phyloP scores from a whole-genome alignment of 2,797 vertebrate genomes.

The Neomorphus geoffroyi region DNA sequence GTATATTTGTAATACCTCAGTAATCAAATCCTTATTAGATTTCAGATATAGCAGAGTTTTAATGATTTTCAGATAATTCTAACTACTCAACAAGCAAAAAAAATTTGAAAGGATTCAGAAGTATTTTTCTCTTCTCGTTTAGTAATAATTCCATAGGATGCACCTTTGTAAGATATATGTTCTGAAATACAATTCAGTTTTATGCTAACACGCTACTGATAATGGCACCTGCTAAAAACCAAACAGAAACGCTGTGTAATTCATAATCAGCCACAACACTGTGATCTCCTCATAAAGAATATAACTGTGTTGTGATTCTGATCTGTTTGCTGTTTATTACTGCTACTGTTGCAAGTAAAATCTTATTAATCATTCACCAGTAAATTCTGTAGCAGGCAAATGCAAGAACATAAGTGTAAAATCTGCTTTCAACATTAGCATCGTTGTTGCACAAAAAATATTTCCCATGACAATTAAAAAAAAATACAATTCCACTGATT shows the following conservation, averaged over 20 bases:
- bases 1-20: not conserved
- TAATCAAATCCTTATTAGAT: not conserved
- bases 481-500: not conserved
- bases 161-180: not conserved
- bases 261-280: not conserved
- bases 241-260: not conserved
- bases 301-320: not conserved
- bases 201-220: not conserved
- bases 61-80: not conserved
- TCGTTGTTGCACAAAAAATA: not conserved
- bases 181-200: not conserved
- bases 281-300: not conserved
- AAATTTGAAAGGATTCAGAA: not conserved
- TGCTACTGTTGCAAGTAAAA: not conserved
- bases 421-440: not conserved
- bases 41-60: not conserved
- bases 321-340: not conserved
- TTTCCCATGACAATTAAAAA: not conserved
- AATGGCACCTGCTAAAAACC: not conserved
- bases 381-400: not conserved
- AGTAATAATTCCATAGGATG: not conserved
- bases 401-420: not conserved
- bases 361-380: not conserved
- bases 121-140: not conserved
- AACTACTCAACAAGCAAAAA: not conserved